Evolutionary conservation across 2,888 invertebrate species (phyloP).

Genomic region (Caenorhabditis zanzibari): DNA sequence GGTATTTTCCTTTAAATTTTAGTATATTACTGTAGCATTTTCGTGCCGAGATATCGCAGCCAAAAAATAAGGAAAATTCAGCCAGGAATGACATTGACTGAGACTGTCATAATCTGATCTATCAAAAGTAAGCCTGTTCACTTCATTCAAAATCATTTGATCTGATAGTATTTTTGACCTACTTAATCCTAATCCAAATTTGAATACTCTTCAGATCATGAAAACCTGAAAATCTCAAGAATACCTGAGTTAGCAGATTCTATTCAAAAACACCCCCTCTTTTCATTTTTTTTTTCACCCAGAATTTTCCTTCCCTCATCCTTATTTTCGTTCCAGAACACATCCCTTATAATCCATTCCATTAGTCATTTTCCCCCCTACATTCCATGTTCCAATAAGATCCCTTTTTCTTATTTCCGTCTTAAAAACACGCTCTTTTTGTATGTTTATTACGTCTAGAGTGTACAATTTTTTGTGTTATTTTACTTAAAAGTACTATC

Average conservation of each 20-base stretch:
- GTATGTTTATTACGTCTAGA: background rate
- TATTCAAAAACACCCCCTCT: constrained; percentile 13
- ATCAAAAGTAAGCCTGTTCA: no score
- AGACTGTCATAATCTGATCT: no score
- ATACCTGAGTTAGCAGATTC: background rate
- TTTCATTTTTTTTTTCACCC: background rate
- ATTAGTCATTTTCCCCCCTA: constrained; percentile 17
- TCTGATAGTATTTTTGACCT: no score
- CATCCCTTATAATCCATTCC: constrained; percentile 4
- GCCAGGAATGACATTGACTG: no score
- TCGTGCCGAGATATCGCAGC: no score
- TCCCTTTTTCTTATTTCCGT: constrained; percentile 38
- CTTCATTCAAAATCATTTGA: no score
- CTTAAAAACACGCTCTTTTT: constrained; percentile 2
- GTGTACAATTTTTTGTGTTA: constrained; percentile 5
- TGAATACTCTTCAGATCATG: no score
- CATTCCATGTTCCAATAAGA: constrained; percentile 33
- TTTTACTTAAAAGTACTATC: no score
- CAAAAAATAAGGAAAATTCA: no score
- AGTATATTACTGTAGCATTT: no score
- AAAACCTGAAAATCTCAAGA: background rate
- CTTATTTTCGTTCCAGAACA: background rate
- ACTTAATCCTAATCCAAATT: no score
- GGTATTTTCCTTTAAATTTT: no score
- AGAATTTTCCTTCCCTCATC: background rate